These are phyloP conservation scores for human DNA, from an alignment of 2,113 vertebrate species.

Conservation along the genomic window DNA sequence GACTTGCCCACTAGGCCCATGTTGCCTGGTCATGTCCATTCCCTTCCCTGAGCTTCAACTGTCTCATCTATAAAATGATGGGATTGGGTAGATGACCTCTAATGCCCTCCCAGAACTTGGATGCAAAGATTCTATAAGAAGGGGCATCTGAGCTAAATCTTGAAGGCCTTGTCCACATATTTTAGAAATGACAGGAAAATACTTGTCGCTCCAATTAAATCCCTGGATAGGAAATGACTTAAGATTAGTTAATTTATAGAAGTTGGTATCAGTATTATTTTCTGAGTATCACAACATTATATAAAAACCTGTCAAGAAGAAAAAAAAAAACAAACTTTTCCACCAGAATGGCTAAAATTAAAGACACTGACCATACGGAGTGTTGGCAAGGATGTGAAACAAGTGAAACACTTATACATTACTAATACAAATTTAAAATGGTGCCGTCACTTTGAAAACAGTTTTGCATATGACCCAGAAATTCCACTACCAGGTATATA, in stretches of 20 bases:
- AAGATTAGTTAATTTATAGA: conserved; percentile 3
- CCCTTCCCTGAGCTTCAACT: not conserved
- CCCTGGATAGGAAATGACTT: not conserved
- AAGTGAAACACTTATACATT: conserved; percentile 2
- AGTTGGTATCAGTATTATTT: not conserved
- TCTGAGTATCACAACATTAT: not conserved
- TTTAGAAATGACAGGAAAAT: conserved; percentile 10
- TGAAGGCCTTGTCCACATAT: not conserved
- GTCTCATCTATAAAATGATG: not conserved
- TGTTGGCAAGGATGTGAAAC: not conserved
- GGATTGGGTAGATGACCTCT: not conserved
- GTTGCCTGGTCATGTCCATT: not conserved
- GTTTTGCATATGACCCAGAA: not conserved
- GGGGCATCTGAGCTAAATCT: not conserved
- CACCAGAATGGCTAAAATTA: not conserved
- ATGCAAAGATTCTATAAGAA: not conserved
- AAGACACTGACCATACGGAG: not conserved
- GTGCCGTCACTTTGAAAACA: not conserved
- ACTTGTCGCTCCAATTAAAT: not conserved
- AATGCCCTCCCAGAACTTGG: not conserved
- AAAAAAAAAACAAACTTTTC: not conserved
- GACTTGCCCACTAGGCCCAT: not conserved
- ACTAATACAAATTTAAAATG: not conserved
- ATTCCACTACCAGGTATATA: not conserved
- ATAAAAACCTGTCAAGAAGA: not conserved